These are phyloP conservation scores for Orchesella flavescens DNA, from an alignment of 2,888 invertebrate genomes.

Conservation along the genomic window DNA sequence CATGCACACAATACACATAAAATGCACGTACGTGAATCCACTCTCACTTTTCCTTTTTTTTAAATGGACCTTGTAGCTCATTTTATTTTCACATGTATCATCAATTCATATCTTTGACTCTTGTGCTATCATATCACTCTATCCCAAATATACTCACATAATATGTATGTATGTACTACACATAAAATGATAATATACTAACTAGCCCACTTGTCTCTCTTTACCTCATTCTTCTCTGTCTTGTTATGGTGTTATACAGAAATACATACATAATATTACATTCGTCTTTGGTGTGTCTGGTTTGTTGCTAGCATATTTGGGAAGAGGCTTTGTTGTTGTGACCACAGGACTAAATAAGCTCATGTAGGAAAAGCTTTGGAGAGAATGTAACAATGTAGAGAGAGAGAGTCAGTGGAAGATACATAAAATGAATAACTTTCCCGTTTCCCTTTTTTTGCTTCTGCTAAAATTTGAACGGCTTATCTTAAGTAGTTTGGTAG, in stretches of 20 bases:
- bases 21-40: too few relatives aligned
- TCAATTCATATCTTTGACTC: background rate
- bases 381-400: conserved; percentile 2
- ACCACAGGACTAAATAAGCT: conserved; percentile 42
- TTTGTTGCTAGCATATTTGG: background rate
- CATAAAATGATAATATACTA: background rate
- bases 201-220: conserved; percentile 11
- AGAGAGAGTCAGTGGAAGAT: conserved; percentile 27
- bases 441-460: conserved; percentile 33
- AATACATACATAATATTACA: too few relatives aligned
- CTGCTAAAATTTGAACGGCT: conserved; percentile 49
- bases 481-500: conserved; percentile 53
- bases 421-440: conserved; percentile 55
- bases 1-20: background rate
- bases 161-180: background rate
- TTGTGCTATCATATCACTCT: background rate
- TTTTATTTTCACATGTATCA: conserved; percentile 26
- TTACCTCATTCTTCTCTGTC: conserved; percentile 53
- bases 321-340: conserved; percentile 28
- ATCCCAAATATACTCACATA: background rate
- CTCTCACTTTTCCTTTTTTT: background rate
- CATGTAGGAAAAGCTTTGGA: background rate
- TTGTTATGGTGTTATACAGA: too few relatives aligned
- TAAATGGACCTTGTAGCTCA: conserved; percentile 8
- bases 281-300: too few relatives aligned